Evolutionary conservation across 2,797 vertebrate genomes (phyloP), one percentile per base, ranked within the genome.

Genomic region (Protonibea diacanthus): DNA sequence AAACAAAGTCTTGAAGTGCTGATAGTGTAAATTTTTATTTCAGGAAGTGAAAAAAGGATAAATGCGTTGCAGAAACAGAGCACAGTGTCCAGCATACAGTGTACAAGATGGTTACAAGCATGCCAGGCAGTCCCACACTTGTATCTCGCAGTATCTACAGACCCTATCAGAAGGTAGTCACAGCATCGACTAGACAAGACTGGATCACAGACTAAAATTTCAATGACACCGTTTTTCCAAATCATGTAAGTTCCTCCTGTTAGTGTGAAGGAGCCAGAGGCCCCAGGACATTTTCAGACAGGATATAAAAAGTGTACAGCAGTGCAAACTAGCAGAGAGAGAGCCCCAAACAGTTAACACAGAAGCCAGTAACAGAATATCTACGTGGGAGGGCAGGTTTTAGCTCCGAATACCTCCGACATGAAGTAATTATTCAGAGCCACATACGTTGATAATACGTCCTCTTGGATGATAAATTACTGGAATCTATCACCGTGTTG

Each of bases 1-100:
- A 78, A 69, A 73, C 51, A 69, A 65, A n/a, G 8, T 4, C 48
- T n/a, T 45, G 2, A 82, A 57, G 64, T 76, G 83, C 71, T 82
- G 84, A 86, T 69, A 56, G 78, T 84, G 84, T 80, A 71, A 14
- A 56, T 82, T 81, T 92, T 92, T 84, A 93, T 92, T 93, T 89
- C 45, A 89, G 89, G 90, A 88, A 89, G 90, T 93, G 90, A 89
- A 92, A 91, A 92, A 87, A 88, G 71, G 82, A 62, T 84, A 81
- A 87, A 90, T 86, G 86, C 72, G 48, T 83, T 73, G 85, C 89
- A 90, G 89, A 88, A 83, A 92, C 76, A 83, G 60, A 89, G 79
- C 76, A 80, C 71, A 74, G 88, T 83, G 87, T 88, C 87, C 82
- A 89, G 83, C 87, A 84, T 81, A 88, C 78, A 90, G 88, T 87